These are phyloP conservation scores for Epinotia brunnichana DNA, from an alignment of 2,888 invertebrate species.

Conservation along the genomic window DNA sequence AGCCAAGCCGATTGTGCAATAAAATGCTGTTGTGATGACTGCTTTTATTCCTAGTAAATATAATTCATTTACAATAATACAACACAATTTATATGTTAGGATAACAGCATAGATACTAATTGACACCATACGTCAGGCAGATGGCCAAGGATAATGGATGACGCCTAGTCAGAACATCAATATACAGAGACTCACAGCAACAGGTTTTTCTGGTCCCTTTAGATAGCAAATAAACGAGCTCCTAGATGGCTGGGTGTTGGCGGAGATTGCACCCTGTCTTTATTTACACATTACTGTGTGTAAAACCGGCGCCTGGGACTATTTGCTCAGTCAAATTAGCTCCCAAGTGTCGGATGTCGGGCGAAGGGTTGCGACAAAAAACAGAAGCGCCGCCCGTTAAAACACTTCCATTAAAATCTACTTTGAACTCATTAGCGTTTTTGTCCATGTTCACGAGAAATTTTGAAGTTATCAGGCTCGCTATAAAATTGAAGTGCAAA, in stretches of 20 bases:
- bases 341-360: conserved; percentile 58
- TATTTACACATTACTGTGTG: conserved; percentile 68
- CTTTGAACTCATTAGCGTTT: conserved; percentile 43
- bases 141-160: conserved; percentile 27
- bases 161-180: conserved; percentile 24
- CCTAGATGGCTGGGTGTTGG: conserved; percentile 34
- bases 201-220: conserved; percentile 39
- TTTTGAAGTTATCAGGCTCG: conserved; percentile 8
- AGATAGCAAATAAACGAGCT: conserved; percentile 41
- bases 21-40: too few species aligned
- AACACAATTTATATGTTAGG: neutral
- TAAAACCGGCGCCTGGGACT: conserved; percentile 52
- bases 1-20: too few species aligned
- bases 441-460: conserved; percentile 32
- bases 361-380: conserved; percentile 55
- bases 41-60: neutral
- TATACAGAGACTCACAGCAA: conserved; percentile 26
- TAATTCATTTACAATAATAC: neutral
- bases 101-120: conserved; percentile 23
- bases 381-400: conserved; percentile 43
- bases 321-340: conserved; percentile 58
- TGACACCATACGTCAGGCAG: conserved; percentile 29
- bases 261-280: conserved; percentile 60
- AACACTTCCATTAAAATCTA: conserved; percentile 46
- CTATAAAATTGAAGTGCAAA: conserved; percentile 24